Base-by-base conservation (phyloP, 1,140 invertebrate species). In the Hestina assimilis region DNA sequence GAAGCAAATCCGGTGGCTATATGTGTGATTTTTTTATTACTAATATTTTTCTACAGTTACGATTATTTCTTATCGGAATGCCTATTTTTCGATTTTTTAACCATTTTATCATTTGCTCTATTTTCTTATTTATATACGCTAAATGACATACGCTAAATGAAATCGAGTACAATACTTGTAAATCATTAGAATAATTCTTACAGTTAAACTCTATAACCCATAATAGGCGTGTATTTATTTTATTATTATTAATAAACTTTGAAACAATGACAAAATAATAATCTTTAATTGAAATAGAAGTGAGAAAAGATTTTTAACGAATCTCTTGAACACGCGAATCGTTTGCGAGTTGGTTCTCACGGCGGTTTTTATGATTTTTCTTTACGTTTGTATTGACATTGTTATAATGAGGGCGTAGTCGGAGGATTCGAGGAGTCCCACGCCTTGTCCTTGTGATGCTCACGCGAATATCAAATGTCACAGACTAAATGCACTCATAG, bases 341-440 rank as follows among this genome's bases (percentile, higher is more conserved):
- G 15, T 38, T 38, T 8, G 33, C 7, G 14, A 19, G 33, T 38
- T 9, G n/a, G 17, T 38, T 38, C 33, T 38, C 33, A 38, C 33
- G 33, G 3, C 14, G 33, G 14, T 38, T 38, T 38, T 38, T 38
- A 38, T 38, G 2, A 1, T 3, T 38, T 38, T 19, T 38, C 33
- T 45, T 38, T 20, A 17, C 42, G 21, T 47, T 47, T 15, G 14
- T 42, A 52, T 42, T 31, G 33, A 52, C 50, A 51, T 51, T 51
- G 48, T 51, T 42, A 20, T 40, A 52, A 28, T 14, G 38, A 52
- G 50, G 50, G 50, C 50, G 50, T 52, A 52, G 50, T 52, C 26
- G 19, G 50, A 38, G 21, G 35, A 52, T 52, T 52, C 35, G 17
- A 28, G 8, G 8, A 41, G 50, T 52, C 50, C 19, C 50, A 52